Base-by-base conservation (phyloP, 1,140 invertebrate species). In the Apis mellifera region DNA sequence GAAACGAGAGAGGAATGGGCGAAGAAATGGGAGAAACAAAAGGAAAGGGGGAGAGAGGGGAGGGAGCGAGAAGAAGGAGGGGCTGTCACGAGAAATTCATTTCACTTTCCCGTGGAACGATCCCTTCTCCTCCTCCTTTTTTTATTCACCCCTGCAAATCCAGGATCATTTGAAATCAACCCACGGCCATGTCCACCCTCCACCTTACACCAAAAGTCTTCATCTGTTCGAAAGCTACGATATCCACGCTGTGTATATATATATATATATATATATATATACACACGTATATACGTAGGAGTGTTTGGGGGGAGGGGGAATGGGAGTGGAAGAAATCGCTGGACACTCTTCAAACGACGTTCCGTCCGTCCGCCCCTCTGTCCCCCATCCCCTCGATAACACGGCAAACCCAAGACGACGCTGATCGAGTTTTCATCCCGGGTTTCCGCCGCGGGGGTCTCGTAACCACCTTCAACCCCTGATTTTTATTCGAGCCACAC, bases 341-440 rank as follows among this genome's bases (percentile, higher is more conserved):
- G 83, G 89, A 85, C 82, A 88, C 65, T 55, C 76, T 66, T 69
- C 79, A 54, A 19, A 21, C 72, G 42, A 69, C 78, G 68, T 77
- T 71, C 78, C 62, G 62, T 48, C 81, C 42, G 2, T 21, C 64
- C 23, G 19, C 9, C 23, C 52, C 70, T 42, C 32, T 5, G 2
- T 52, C 54, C 2, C 17, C 2, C 11, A 23, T 71, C 59, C 3
- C 15, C 11, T 19, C 19, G 17, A 59, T 48, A 65, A 57, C 74
- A 62, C 77, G 54, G 12, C 72, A 70, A 88, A 72, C 78, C 78
- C 77, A 54, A 69, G 78, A 76, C 82, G 64, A 76, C 74, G 74
- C 80, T 90, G 89, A 90, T 90, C 89, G 87, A 90, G 86, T 90
- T 90, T 90, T 87, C 89, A 89, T 88, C 84, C 86, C 77, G 23